Base-by-base conservation (phyloP, 2,888 invertebrate species). In the Theretra japonica region DNA sequence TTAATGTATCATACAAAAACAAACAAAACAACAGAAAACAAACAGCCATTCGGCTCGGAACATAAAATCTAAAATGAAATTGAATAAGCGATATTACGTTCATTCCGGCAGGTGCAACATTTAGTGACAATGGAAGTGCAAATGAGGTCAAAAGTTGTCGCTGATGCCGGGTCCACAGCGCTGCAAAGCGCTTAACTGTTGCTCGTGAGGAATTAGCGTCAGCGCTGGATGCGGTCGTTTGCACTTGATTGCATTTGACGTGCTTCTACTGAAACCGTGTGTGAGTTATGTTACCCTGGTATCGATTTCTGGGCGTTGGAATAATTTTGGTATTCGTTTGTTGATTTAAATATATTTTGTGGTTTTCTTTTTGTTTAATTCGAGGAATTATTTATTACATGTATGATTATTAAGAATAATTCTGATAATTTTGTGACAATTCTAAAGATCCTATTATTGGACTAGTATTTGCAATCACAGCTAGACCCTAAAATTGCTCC, bases 61-160 rank as follows among this genome's bases (percentile, higher is more conserved):
- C 30, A 62, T 70, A 57, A 68, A 60, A 15, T 11, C 25, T 50
- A 30, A 68, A 72, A 79, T 73, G 72, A 73, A 79, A 80, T 77
- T 76, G 75, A 76, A 73, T 77, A 78, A 77, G 75, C 74, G 73
- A 77, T 79, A 79, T 81, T 79, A 80, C 76, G 77, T 79, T 65
- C 74, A 82, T 85, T 80, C 74, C 70, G 74, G 74, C 73, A 77
- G 78, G 80, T 77, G 78, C 76, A 79, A 77, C 79, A 80, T 80
- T 82, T 75, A 80, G 77, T 78, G 82, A 86, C 83, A 86, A 84
- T 82, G 80, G 76, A 75, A 78, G 80, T 83, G 83, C 76, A 83
- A 86, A 86, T 83, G 86, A 83, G 83, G 85, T 85, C 81, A 82
- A 82, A 83, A 83, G 83, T 86, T 85, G 76, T 73, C 74, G 77